Percentiles rank a stretch among this genome's conserved stretches.
Evolutionary conservation across 2,888 invertebrate species (phyloP).

Genomic region (Cephus pulcher): DNA sequence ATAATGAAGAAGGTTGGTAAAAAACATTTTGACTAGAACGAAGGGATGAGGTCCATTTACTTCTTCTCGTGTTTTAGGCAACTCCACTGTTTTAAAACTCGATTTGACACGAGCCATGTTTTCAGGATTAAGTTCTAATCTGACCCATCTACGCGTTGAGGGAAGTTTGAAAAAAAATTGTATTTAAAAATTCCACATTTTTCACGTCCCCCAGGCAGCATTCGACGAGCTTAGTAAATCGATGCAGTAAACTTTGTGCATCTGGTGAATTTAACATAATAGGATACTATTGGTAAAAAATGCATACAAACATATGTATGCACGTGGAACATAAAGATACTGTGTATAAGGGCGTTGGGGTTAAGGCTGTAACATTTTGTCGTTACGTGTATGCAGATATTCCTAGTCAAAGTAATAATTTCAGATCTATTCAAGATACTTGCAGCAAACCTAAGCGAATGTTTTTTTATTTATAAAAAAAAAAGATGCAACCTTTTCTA

Average conservation of each 20-base stretch:
- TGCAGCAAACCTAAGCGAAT: neutral
- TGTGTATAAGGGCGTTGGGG: neutral
- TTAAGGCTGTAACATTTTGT: neutral
- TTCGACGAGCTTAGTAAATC: neutral
- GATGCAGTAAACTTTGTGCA: neutral
- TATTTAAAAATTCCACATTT: neutral
- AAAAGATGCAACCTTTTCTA: neutral
- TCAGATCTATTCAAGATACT: neutral
- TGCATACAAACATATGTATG: neutral
- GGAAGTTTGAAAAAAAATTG: neutral
- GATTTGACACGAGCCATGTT: slow-evolving; percentile 16
- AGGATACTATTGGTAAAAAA: neutral
- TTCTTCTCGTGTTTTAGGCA: neutral
- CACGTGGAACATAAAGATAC: neutral
- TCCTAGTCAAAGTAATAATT: neutral
- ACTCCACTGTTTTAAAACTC: slow-evolving; percentile 12
- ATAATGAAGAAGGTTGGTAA: slow-evolving; percentile 35
- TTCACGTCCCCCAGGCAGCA: neutral
- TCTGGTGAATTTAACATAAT: neutral
- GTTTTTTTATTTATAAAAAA: neutral
- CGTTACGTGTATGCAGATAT: neutral
- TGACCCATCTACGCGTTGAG: neutral
- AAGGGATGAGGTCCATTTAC: neutral
- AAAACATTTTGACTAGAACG: slow-evolving; percentile 24
- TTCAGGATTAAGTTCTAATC: slow-evolving; percentile 15